These are phyloP conservation scores for Meles meles DNA, from an alignment of 2,113 vertebrate genomes.

Conservation along the genomic window DNA sequence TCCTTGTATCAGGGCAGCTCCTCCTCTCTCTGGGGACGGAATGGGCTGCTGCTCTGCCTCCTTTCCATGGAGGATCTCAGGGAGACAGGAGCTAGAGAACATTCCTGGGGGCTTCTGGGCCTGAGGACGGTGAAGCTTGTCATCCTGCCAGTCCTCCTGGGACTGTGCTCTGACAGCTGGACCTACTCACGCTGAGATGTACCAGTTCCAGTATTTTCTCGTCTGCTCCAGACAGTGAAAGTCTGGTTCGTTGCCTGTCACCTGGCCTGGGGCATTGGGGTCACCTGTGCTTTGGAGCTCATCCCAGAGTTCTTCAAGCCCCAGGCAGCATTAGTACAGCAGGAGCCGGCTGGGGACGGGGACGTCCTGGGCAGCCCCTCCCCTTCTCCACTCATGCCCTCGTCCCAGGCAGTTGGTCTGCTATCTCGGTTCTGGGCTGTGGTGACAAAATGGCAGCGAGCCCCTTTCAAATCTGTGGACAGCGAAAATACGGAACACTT, in stretches of 20 bases:
- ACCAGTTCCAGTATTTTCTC: neutral
- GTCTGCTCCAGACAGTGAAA: neutral
- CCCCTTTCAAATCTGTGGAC: neutral
- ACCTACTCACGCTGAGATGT: neutral
- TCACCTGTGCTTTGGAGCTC: neutral
- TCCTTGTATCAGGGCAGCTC: neutral
- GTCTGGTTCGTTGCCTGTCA: rapidly evolving
- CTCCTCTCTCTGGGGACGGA: neutral
- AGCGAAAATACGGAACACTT: neutral
- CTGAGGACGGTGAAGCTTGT: neutral
- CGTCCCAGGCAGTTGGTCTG: neutral
- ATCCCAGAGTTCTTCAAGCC: neutral
- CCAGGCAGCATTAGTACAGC: no score
- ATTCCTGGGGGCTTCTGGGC: neutral
- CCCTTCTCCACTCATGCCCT: neutral
- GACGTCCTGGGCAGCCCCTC: rapidly evolving
- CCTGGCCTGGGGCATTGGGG: neutral
- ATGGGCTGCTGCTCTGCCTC: neutral
- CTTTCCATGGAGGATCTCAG: neutral
- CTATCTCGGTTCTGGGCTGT: rapidly evolving
- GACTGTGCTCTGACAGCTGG: neutral
- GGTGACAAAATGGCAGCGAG: neutral
- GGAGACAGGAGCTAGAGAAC: neutral
- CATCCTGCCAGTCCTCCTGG: neutral
- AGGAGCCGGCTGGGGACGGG: no score